Conservation (phyloP, 2,113 vertebrate species). For the Oxygymnocypris stewartii region DNA sequence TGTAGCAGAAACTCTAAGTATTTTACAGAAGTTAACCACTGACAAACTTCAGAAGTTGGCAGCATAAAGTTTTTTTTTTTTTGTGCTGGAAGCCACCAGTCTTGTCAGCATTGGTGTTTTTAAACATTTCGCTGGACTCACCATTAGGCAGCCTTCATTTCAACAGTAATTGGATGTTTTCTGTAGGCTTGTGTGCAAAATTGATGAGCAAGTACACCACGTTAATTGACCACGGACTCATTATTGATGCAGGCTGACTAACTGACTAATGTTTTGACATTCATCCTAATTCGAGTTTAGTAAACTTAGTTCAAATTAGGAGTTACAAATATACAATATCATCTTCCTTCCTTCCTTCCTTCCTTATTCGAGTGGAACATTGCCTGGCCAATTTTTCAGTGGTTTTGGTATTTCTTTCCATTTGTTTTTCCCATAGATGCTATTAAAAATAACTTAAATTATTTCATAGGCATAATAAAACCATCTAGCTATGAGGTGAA, state of each 20-base stretch:
- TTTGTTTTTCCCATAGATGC: not conserved
- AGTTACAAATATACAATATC: not conserved
- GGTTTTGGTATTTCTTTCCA: not conserved
- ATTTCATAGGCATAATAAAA: not conserved
- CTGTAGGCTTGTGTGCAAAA: not conserved
- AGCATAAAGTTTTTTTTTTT: not conserved
- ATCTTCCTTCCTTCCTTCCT: not conserved
- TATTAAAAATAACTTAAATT: not conserved
- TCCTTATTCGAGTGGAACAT: not conserved
- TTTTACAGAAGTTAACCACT: not conserved
- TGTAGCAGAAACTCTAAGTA: not conserved
- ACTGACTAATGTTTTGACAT: not conserved
- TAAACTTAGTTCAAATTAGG: not conserved
- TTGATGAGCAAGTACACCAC: not conserved
- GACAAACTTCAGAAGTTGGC: not conserved
- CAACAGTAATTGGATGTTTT: conserved; percentile 5
- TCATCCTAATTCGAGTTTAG: not conserved
- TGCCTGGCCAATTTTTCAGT: not conserved
- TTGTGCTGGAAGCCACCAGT: not conserved
- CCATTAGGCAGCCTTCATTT: conserved; percentile 6
- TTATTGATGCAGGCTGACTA: not conserved
- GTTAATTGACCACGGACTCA: not conserved
- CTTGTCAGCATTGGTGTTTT: not conserved
- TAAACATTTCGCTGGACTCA: not conserved
- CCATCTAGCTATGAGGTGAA: not conserved